Percentiles rank a stretch among this genome's conserved stretches.
Evolutionary conservation across 2,113 vertebrate genomes (phyloP).

Genomic region (Saccopteryx bilineata): DNA sequence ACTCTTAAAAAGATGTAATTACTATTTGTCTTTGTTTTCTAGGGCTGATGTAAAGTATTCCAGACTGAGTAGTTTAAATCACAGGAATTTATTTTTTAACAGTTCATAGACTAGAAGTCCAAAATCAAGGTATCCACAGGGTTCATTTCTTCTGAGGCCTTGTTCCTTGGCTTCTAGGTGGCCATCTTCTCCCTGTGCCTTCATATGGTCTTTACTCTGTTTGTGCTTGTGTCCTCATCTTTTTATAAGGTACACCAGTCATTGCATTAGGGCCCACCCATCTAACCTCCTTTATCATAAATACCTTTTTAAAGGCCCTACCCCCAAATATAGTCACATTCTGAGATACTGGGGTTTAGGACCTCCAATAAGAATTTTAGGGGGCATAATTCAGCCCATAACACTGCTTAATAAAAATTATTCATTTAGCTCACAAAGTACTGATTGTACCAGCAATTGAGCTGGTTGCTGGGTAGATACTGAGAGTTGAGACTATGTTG

Average conservation of each 20-base stretch:
- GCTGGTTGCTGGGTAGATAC: not conserved
- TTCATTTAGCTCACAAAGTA: not conserved
- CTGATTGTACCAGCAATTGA: not conserved
- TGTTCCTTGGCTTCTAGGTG: not conserved
- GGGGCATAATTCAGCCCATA: not conserved
- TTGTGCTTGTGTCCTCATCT: slow-evolving; percentile 12
- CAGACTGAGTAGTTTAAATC: not conserved
- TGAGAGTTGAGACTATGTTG: not conserved
- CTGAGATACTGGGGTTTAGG: not conserved
- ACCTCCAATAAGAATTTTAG: not conserved
- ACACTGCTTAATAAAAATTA: not conserved
- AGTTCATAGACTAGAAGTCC: not conserved
- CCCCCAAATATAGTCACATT: not conserved
- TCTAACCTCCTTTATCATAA: not conserved
- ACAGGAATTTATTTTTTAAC: not conserved
- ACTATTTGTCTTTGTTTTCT: not conserved
- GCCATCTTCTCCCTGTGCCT: not conserved
- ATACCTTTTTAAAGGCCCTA: not conserved
- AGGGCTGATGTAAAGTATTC: not conserved
- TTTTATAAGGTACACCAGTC: not conserved
- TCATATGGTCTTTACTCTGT: not conserved
- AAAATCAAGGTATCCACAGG: not conserved
- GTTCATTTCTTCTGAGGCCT: not conserved
- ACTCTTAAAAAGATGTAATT: not conserved
- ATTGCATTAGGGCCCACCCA: not conserved